phyloP scores from a whole-genome alignment of 2,888 invertebrate genomes.

The Agrotis segetum region DNA sequence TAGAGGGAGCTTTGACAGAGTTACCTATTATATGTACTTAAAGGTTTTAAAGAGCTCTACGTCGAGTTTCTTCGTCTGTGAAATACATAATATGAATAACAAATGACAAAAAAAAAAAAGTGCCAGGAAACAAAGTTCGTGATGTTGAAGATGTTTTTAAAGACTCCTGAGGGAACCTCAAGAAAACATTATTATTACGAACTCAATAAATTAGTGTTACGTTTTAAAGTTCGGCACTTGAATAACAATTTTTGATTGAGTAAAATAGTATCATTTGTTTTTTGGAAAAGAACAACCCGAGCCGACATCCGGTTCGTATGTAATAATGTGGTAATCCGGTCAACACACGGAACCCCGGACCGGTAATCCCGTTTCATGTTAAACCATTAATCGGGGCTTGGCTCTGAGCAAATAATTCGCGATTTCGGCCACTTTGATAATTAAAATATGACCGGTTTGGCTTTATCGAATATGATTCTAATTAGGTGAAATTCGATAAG shows the following conservation, averaged over 20 bases:
- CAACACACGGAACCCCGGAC: not conserved
- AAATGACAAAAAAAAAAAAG: too few relatives aligned
- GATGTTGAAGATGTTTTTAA: not conserved
- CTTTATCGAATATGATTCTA: not conserved
- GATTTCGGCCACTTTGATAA: not conserved
- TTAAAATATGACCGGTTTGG: conserved; percentile 6
- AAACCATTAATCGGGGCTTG: conserved; percentile 20
- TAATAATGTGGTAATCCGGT: conserved; percentile 16
- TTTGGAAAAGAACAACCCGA: not conserved
- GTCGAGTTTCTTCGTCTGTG: too few relatives aligned
- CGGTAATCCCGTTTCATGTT: conserved; percentile 8
- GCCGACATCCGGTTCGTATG: not conserved
- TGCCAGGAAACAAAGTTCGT: not conserved
- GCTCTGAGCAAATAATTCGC: conserved; percentile 19
- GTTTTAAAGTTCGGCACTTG: not conserved
- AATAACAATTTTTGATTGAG: not conserved
- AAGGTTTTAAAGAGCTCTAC: too few relatives aligned
- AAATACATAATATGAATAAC: too few relatives aligned
- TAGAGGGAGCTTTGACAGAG: too few relatives aligned
- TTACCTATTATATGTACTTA: too few relatives aligned
- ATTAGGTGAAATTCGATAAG: not conserved
- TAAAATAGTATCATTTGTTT: not conserved
- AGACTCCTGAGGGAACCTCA: too few relatives aligned
- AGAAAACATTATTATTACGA: too few relatives aligned
- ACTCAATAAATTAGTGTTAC: too few relatives aligned